Conservation (phyloP, 2,797 vertebrate genomes). For the Centropyge bicolor region DNA sequence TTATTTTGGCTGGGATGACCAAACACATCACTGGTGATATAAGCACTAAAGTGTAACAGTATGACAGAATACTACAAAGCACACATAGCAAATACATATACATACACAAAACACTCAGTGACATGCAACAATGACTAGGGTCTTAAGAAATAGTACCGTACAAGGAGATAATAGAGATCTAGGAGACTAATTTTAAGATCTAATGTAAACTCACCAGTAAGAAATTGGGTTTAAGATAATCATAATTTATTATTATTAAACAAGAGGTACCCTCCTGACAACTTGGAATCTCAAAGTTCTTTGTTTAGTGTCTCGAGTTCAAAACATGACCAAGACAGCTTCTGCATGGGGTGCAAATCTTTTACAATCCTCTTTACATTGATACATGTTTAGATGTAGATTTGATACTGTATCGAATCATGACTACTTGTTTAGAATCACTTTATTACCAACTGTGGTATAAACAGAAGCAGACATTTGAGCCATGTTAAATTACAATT, state of each 20-base stretch:
- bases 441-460: not conserved
- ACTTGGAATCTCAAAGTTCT: not conserved
- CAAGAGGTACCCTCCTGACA: slow-evolving; percentile 17
- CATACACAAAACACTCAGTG: slow-evolving; percentile 62
- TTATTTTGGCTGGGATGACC: slow-evolving; percentile 72
- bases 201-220: slow-evolving; percentile 51
- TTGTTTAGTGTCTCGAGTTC: slow-evolving; percentile 1
- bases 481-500: slow-evolving; percentile 8
- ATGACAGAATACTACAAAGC: slow-evolving; percentile 52
- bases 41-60: slow-evolving; percentile 51
- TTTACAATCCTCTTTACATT: slow-evolving; percentile 17
- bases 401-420: slow-evolving; percentile 22
- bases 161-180: slow-evolving; percentile 39
- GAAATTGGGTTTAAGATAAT: slow-evolving; percentile 42
- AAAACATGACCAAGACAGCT: slow-evolving; percentile 2
- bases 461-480: slow-evolving; percentile 12
- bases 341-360: not conserved
- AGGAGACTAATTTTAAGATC: slow-evolving; percentile 52
- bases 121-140: slow-evolving; percentile 70
- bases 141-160: slow-evolving; percentile 64
- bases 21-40: slow-evolving; percentile 60
- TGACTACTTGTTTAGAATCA: slow-evolving; percentile 17
- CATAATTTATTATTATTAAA: slow-evolving; percentile 42
- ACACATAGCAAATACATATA: slow-evolving; percentile 55
- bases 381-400: slow-evolving; percentile 12